These are phyloP conservation scores for Arremon aurantiirostris DNA, from an alignment of 2,797 vertebrate genomes.

Conservation along the genomic window DNA sequence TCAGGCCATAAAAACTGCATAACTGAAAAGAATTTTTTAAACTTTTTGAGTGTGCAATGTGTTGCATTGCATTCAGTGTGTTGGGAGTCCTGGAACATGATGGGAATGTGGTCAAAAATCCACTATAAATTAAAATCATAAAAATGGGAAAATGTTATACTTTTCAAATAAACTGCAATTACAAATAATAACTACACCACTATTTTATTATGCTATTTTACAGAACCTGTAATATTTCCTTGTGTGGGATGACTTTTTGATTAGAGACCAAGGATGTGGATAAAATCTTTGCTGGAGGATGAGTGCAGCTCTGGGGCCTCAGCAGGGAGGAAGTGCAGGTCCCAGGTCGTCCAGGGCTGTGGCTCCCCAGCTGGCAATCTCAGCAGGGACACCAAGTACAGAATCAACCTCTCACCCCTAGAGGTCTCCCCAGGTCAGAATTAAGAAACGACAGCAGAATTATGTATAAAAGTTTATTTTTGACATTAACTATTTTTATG, in stretches of 20 bases:
- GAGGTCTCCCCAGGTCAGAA: slow-evolving; percentile 55
- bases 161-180: neutral
- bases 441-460: neutral
- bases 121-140: neutral
- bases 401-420: slow-evolving; percentile 44
- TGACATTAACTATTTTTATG: neutral
- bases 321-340: accelerated
- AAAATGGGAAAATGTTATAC: neutral
- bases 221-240: neutral
- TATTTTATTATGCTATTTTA: neutral
- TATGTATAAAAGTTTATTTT: neutral
- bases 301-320: accelerated
- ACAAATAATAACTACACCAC: neutral
- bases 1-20: neutral
- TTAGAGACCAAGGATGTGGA: neutral
- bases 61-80: neutral
- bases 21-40: neutral
- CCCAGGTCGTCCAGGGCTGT: neutral
- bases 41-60: neutral
- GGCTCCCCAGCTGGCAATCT: neutral
- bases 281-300: neutral
- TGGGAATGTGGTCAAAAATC: neutral
- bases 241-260: neutral
- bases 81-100: neutral
- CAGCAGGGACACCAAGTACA: neutral